Evolutionary conservation across 2,113 vertebrate genomes (phyloP), one percentile per base, ranked within the genome.

Genomic region (Oryzias melastigma): DNA sequence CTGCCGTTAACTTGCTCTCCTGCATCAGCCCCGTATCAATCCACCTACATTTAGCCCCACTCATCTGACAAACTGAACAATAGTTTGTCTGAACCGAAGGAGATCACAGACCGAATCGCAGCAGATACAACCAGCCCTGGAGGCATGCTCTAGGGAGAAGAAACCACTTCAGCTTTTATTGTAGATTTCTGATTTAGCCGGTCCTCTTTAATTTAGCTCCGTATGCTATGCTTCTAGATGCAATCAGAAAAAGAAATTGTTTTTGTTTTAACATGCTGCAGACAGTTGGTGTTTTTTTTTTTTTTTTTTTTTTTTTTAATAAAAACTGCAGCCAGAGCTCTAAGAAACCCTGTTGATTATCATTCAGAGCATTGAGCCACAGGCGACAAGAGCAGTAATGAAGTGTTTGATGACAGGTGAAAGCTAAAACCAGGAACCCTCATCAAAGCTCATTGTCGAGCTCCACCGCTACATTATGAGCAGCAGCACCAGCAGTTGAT

Each of bases 41-140:
- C 52, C 63, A 52, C 59, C 29, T 52, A 22, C 51, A 73, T 75
- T 57, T 20, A 64, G 48, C 67, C 68, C n/a, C 35, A 57, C 41
- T 60, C 41, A 49, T 46, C 48, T 5, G 12, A 41, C 29, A 45
- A 14, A 52, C 54, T 47, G 62, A 53, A 45, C 45, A 29, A 59
- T 24, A 40, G 22, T 57, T 29, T 46, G 67, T 81, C 54, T 79
- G 65, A 65, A 71, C 29, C 8, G 12, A 50, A 57, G 29, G 73
- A 85, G 78, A 89, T 85, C 80, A 78, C 80, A 80, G 62, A 55
- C 73, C 52, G 69, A 71, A 68, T 78, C 65, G 19, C 55, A 73
- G 78, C 68, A 78, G 82, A 86, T 71, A 78, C 69, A 81, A 75
- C 54, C 76, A 80, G 76, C 62, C 87, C 85, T 67, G 62, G 69